Percentiles rank a stretch among this genome's conserved stretches.
Conservation (phyloP, 2,113 vertebrate species). For the Nothobranchius furzeri region DNA sequence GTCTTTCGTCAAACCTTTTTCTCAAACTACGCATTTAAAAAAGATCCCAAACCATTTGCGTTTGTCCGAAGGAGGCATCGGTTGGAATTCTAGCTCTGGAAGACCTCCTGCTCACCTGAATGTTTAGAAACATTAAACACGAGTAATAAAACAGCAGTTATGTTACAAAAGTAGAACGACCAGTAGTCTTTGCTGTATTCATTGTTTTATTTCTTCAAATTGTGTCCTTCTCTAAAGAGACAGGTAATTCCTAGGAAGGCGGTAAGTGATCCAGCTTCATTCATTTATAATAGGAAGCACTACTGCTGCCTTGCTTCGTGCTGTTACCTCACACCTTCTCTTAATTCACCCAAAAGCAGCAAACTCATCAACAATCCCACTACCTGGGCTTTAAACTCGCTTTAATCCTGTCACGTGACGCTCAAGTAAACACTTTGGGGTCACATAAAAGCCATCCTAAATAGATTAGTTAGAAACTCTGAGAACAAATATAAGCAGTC, state of each 20-base stretch:
- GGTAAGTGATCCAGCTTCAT: constrained; percentile 58
- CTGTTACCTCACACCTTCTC: constrained; percentile 25
- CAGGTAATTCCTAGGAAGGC: constrained; percentile 60
- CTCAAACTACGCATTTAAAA: constrained; percentile 5
- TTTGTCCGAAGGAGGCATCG: not conserved
- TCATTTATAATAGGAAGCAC: constrained; percentile 42
- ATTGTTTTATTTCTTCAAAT: constrained; percentile 15
- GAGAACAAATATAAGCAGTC: not conserved
- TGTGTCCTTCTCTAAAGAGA: constrained; percentile 43
- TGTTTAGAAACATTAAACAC: not conserved
- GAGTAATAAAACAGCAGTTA: no score
- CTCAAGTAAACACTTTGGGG: no score
- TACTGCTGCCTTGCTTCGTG: constrained; percentile 6
- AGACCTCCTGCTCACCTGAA: not conserved
- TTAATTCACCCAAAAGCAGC: constrained; percentile 23
- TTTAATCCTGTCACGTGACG: not conserved
- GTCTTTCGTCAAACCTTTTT: constrained; percentile 31
- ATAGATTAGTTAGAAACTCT: not conserved
- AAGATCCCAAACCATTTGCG: not conserved
- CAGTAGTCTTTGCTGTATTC: not conserved
- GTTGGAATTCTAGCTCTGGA: no score
- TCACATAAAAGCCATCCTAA: not conserved
- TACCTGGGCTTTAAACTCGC: not conserved
- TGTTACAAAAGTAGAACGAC: not conserved
- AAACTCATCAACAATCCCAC: not conserved